Conservation (phyloP, 2,888 invertebrate species). For the Cyaniris semiargus region DNA sequence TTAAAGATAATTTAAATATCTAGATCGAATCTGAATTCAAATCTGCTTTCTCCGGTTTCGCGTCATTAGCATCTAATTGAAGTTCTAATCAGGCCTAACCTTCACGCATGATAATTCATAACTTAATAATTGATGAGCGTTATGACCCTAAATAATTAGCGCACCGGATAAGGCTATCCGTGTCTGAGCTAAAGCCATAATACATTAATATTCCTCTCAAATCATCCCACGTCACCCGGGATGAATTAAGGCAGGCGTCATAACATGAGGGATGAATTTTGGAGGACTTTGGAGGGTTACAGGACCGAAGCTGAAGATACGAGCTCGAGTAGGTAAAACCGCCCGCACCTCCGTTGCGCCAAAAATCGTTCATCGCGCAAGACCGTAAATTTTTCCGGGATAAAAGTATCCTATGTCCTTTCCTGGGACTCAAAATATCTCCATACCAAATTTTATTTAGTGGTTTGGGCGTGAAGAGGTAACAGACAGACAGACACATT, state of each 20-base stretch:
- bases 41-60: neutral
- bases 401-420: too few species aligned
- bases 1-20: too few species aligned
- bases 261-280: neutral
- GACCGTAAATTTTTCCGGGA: too few species aligned
- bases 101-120: neutral
- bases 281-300: neutral
- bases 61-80: neutral
- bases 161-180: neutral
- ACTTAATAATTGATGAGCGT: neutral
- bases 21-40: too few species aligned
- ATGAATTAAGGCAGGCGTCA: constrained; percentile 1
- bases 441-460: too few species aligned
- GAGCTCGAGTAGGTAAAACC: neutral
- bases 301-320: neutral
- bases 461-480: too few species aligned
- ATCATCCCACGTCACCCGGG: neutral
- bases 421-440: too few species aligned
- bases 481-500: too few species aligned
- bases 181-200: neutral
- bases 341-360: too few species aligned
- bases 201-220: constrained; percentile 9
- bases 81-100: neutral
- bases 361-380: too few species aligned
- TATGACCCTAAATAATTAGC: constrained; percentile 9